Base-by-base conservation (phyloP, 2,888 invertebrate species). In the Platycheirus rosarum region DNA sequence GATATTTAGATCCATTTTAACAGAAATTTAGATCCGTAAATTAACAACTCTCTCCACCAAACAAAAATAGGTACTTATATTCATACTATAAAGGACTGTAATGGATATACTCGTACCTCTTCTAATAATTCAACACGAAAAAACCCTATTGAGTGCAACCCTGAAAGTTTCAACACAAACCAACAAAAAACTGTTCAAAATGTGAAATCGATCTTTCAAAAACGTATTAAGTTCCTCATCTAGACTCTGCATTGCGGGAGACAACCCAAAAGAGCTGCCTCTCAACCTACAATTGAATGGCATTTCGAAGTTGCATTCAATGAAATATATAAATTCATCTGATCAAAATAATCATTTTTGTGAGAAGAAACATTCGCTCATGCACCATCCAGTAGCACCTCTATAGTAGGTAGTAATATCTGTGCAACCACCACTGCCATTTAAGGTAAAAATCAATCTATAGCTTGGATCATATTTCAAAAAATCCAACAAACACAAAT, bases 151-250 rank as follows among this genome's bases (percentile, higher is more conserved):
- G 51, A 57, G 49, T 75, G 75, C 76, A 80, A 80, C 80, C 80
- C 70, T 80, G 80, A 80, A 80, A 75, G 65, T 80, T 80, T 70
- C 70, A 70, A 70, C 37, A 70, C 65, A 65, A 49, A 55, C 57
- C 63, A 40, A 37, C 71, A 82, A 77, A 40, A 37, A 77, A 82
- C 73, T 70, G 76, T 73, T 82, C 77, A 82, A 80, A 80, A 76
- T 63, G 23, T 84, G 84, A 69, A 84, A 84, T 78, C 84, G 78
- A 84, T 84, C 73, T 74, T 46, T 69, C 51, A 49, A 60, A 74
- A 74, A 69, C 14, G 74, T 84, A 84, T 84, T 78, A 66, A 84
- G 53, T 84, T 84, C 62, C 84, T 53, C 2, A n/a, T n/a, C n/a
- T n/a, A n/a, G n/a, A n/a, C n/a, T 32, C 20, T 63, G 53, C 68